Evolutionary conservation across 1,140 invertebrate genomes (phyloP), one percentile per base, ranked within the genome.

Genomic region (Bombus confusus): DNA sequence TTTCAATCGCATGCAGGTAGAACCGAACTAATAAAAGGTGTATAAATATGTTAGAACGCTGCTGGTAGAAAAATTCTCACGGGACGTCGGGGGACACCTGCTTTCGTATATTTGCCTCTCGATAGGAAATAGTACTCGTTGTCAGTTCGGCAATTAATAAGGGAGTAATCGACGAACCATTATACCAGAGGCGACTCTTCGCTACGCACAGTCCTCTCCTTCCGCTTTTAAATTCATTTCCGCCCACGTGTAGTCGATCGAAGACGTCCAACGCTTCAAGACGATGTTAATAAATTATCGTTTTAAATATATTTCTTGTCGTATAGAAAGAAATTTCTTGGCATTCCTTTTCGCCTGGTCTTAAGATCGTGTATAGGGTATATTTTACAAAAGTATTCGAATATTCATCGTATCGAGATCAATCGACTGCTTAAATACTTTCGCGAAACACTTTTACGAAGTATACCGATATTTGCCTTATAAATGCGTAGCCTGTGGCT

Each of bases 151-250:
- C 84, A 87, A 91, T 90, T 90, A 90, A 91, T 88, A 90, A 85
- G 86, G 84, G 86, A 66, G 78, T 86, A 88, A 91, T 91, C 84
- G 81, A 25, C 84, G 78, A 85, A 80, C 74, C 82, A 86, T 90
- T 88, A 88, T 79, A 15, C 39, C 18, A n/a, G 52, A 68, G 71
- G 68, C 73, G 88, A 83, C 47, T 75, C 57, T 80, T 71, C 64
- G 69, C 37, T 86, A 52, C 81, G 76, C 66, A 34, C 9, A 77
- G 66, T 43, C 39, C 59, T 22, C 57, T n/a, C 73, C 73, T 74
- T 72, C 28, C n/a, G 52, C 47, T 72, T 71, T 69, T 76, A 79
- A 82, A 68, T 37, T 76, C 74, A 85, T 90, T 91, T 90, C 90
- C 90, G 90, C 71, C 85, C 87, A 91, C 88, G 87, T 88, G 87